Evolutionary conservation across 2,797 vertebrate species (phyloP).

Genomic region (Ptychadena robeensis): DNA sequence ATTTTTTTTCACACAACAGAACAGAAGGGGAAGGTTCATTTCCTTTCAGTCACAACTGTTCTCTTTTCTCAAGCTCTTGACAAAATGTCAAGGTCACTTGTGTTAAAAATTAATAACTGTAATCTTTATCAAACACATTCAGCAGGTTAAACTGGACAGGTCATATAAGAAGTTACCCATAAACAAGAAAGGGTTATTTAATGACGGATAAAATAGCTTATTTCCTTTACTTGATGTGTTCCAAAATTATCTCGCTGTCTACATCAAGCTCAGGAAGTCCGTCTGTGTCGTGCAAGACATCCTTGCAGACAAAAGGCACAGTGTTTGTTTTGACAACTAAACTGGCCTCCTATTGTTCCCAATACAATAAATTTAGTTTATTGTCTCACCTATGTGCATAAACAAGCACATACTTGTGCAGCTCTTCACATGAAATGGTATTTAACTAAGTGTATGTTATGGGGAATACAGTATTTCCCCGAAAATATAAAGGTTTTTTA

Average conservation of each 20-base stretch:
- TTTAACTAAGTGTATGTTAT: neutral
- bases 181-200: constrained; percentile 70
- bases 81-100: constrained; percentile 64
- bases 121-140: constrained; percentile 70
- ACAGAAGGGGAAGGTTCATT: constrained; percentile 40
- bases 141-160: constrained; percentile 67
- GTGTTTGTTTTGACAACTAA: constrained; percentile 74
- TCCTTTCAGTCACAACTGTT: constrained; percentile 62
- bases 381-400: constrained; percentile 5
- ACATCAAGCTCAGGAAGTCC: constrained; percentile 71
- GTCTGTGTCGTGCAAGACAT: constrained; percentile 68
- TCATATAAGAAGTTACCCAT: constrained; percentile 71
- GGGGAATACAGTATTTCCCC: too few species aligned
- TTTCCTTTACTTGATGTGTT: constrained; percentile 70
- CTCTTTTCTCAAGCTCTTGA: constrained; percentile 64
- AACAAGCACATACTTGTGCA: neutral
- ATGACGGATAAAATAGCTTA: constrained; percentile 69
- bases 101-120: constrained; percentile 68
- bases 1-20: constrained; percentile 1
- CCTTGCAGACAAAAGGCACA: constrained; percentile 67
- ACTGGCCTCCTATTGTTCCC: constrained; percentile 65
- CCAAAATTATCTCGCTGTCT: constrained; percentile 62
- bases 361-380: constrained; percentile 66
- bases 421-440: neutral
- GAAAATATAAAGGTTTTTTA: too few species aligned